A percentile compares a stretch with the other conserved stretches of the same genome.
These are phyloP conservation scores for Phoebastria nigripes DNA, from an alignment of 2,797 vertebrate species.

Conservation along the genomic window DNA sequence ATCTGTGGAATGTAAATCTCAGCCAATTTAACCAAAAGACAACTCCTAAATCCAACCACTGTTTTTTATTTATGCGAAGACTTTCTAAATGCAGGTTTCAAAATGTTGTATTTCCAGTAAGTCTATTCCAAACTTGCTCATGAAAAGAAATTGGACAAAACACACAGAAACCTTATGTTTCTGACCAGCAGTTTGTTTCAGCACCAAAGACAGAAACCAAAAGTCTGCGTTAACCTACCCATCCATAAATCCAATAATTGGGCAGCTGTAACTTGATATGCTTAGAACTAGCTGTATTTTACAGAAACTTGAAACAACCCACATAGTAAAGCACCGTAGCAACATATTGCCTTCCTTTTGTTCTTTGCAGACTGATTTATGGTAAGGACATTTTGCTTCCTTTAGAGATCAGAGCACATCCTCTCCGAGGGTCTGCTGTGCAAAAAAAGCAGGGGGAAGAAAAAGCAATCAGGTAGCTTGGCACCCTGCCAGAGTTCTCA, in stretches of 20 bases:
- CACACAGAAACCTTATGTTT: background rate
- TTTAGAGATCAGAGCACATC: background rate
- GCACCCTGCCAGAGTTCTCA: background rate
- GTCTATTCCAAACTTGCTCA: background rate
- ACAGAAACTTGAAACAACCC: background rate
- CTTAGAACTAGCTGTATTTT: background rate
- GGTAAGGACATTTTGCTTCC: background rate
- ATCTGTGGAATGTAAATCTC: background rate
- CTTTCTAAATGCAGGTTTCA: background rate
- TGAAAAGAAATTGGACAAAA: background rate
- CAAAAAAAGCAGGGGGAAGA: background rate
- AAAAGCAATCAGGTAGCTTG: background rate
- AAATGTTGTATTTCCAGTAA: background rate
- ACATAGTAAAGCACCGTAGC: background rate
- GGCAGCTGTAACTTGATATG: background rate
- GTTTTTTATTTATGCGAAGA: background rate
- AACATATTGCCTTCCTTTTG: background rate
- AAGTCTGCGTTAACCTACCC: background rate
- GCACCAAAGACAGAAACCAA: background rate
- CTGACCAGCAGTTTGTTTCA: background rate
- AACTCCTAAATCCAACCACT: background rate
- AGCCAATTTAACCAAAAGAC: background rate
- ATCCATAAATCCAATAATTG: background rate
- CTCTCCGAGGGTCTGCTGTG: background rate
- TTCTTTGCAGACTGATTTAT: slow-evolving; percentile 14